phyloP scores from a whole-genome alignment of 2,113 vertebrate genomes.

The Onychorhynchus coronatus region DNA sequence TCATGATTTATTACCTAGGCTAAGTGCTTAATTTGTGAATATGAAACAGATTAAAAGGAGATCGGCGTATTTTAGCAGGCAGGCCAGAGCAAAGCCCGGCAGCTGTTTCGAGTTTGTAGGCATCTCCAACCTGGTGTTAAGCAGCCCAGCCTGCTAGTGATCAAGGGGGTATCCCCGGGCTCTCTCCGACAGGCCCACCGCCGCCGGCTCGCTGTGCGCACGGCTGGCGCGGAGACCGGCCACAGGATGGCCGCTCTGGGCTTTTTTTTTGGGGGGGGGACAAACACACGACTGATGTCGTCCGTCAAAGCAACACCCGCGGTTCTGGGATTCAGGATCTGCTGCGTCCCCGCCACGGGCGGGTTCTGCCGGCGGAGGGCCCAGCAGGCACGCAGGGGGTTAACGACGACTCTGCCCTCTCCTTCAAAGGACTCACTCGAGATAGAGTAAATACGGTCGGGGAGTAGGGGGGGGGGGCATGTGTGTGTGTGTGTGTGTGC shows the following conservation, averaged over 20 bases:
- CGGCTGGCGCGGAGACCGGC: neutral
- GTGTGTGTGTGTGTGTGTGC: neutral
- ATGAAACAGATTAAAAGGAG: conserved; percentile 83
- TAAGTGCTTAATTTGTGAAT: conserved; percentile 85
- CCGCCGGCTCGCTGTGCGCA: neutral
- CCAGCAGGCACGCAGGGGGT: conserved; percentile 63
- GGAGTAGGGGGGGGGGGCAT: neutral
- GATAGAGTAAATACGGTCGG: conserved; percentile 58
- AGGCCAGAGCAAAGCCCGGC: conserved; percentile 75
- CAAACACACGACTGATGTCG: neutral
- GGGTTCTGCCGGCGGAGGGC: neutral
- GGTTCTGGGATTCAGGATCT: neutral
- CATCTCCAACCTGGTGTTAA: conserved; percentile 71
- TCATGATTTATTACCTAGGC: conserved; percentile 82
- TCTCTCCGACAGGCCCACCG: conserved; percentile 10
- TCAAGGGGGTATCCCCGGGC: conserved; percentile 36
- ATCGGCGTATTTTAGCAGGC: conserved; percentile 80
- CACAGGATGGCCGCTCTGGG: neutral
- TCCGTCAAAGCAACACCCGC: neutral
- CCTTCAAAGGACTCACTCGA: conserved; percentile 59
- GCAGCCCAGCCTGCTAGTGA: conserved; percentile 59
- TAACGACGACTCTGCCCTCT: conserved; percentile 63
- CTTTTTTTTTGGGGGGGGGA: neutral
- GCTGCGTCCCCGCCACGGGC: neutral
- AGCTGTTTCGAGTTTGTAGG: conserved; percentile 82